A percentile compares a stretch with the other conserved stretches of the same genome.
Conservation (phyloP, 2,113 vertebrate species). For the Typhlomys cinereus region DNA sequence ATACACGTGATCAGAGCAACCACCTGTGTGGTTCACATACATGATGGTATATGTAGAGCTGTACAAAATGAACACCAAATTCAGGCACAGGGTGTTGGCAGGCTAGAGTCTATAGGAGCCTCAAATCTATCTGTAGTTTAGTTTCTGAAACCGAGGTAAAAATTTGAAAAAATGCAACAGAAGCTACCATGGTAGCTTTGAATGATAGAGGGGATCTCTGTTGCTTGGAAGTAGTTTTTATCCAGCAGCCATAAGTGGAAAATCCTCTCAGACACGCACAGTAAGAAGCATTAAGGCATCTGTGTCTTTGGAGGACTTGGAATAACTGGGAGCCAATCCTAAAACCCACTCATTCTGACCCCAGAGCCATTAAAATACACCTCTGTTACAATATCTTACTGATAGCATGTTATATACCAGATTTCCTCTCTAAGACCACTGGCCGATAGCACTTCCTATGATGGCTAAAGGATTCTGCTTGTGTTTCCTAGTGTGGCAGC, state of each 20-base stretch:
- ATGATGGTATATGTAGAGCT: neutral
- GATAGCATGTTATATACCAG: neutral
- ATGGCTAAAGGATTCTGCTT: neutral
- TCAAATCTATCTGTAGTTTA: neutral
- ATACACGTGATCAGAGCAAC: neutral
- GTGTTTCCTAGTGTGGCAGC: neutral
- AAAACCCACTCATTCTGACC: neutral
- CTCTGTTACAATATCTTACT: neutral
- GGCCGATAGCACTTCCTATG: neutral
- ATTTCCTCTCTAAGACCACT: neutral
- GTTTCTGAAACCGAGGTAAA: slow-evolving; percentile 28
- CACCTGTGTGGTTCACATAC: neutral
- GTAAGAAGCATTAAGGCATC: neutral
- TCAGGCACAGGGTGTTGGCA: neutral
- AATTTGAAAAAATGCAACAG: neutral
- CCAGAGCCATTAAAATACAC: neutral
- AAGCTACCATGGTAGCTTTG: neutral
- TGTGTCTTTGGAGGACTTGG: neutral
- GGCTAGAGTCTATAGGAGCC: neutral
- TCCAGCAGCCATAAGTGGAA: neutral
- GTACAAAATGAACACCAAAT: neutral
- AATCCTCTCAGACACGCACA: neutral
- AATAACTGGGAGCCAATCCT: neutral
- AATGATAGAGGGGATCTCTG: neutral
- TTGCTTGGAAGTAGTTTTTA: neutral